Evolutionary conservation across 2,113 vertebrate genomes (phyloP).

Genomic region (Dasypus novemcinctus): DNA sequence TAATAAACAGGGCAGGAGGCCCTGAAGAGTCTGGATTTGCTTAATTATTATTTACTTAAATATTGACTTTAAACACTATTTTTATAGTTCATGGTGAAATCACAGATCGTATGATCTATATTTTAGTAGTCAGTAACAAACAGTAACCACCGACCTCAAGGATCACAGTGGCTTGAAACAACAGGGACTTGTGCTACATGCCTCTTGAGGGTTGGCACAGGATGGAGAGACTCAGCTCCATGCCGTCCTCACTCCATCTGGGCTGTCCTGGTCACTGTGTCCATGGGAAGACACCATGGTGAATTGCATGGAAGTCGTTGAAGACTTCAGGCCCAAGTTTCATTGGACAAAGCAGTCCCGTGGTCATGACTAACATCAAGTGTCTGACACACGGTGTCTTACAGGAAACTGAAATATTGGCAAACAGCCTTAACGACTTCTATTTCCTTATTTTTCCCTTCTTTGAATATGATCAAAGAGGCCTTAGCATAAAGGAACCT

Average conservation of each 20-base stretch:
- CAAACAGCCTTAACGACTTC: neutral
- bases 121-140: neutral
- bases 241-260: neutral
- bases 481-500: neutral
- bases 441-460: neutral
- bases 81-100: neutral
- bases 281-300: neutral
- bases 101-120: neutral
- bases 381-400: neutral
- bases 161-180: neutral
- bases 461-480: neutral
- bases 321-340: neutral
- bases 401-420: neutral
- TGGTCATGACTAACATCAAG: too few relatives aligned
- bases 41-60: neutral
- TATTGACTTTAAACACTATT: neutral
- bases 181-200: rapidly evolving
- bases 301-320: neutral
- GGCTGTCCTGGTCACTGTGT: neutral
- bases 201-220: neutral
- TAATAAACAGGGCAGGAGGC: neutral
- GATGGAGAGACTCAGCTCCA: neutral
- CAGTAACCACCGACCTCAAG: neutral
- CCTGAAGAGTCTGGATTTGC: neutral
- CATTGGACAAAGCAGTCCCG: neutral